These are phyloP conservation scores for Nycticorax nycticorax DNA, from an alignment of 2,113 vertebrate genomes.

Conservation along the genomic window DNA sequence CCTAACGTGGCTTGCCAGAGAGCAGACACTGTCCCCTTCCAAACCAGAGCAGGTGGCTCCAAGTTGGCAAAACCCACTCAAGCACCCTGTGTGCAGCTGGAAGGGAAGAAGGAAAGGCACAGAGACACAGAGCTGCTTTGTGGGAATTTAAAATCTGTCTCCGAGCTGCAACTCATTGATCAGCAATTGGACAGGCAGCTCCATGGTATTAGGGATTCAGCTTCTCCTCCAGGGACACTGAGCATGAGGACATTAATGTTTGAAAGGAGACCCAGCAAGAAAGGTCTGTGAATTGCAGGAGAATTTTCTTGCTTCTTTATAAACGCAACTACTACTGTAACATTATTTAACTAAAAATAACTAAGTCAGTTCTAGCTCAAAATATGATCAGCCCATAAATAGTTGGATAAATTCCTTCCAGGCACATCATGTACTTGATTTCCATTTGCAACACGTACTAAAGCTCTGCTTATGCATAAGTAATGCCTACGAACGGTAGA, in stretches of 20 bases:
- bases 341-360: conserved; percentile 15
- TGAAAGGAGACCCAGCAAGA: neutral
- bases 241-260: neutral
- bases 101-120: neutral
- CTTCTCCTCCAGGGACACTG: neutral
- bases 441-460: conserved; percentile 12
- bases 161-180: neutral
- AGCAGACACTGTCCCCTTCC: neutral
- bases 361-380: neutral
- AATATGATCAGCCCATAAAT: conserved; percentile 52
- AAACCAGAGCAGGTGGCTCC: neutral
- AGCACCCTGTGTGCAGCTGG: neutral
- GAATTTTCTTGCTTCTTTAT: neutral
- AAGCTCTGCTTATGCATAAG: conserved; percentile 10
- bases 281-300: neutral
- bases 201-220: neutral
- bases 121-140: neutral
- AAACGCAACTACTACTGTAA: neutral
- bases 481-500: neutral
- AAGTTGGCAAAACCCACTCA: neutral
- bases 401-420: conserved; percentile 35
- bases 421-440: conserved; percentile 42
- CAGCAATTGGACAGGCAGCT: neutral
- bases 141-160: neutral
- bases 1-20: neutral